A percentile compares a stretch with the other conserved stretches of the same genome.
Conservation (phyloP, 2,888 invertebrate species). For the Leptopterna dolabrata region DNA sequence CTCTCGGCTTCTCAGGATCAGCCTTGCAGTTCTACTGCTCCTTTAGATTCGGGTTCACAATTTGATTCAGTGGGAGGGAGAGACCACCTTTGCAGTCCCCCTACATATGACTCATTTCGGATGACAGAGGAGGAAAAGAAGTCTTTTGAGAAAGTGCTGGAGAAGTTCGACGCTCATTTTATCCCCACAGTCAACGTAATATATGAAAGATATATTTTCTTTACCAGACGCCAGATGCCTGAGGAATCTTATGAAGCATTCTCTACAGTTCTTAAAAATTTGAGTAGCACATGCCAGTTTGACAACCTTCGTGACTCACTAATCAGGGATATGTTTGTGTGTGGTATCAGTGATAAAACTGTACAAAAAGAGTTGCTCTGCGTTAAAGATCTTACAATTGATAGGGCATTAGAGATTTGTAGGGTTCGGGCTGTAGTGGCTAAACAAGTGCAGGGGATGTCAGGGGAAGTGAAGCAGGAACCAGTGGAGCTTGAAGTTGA, state of each 20-base stretch:
- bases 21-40: too few species aligned
- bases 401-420: slow-evolving; percentile 3
- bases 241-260: slow-evolving; percentile 34
- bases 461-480: slow-evolving; percentile 5
- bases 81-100: too few species aligned
- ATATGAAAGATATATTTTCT: slow-evolving; percentile 38
- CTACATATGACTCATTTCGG: background rate
- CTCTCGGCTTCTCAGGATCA: too few species aligned
- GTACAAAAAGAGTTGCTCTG: slow-evolving; percentile 18
- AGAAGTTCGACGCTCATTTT: slow-evolving; percentile 39
- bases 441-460: slow-evolving; percentile 18
- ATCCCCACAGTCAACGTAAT: slow-evolving; percentile 18
- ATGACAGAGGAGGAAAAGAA: background rate
- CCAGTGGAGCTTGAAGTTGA: background rate
- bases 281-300: slow-evolving; percentile 38
- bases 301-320: slow-evolving; percentile 20
- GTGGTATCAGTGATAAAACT: slow-evolving; percentile 34
- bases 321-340: slow-evolving; percentile 45
- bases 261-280: slow-evolving; percentile 16
- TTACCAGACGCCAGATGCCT: background rate
- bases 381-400: background rate
- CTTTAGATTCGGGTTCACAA: too few species aligned
- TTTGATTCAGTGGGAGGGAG: too few species aligned
- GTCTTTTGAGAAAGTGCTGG: background rate
- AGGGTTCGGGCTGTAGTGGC: background rate